phyloP scores from a whole-genome alignment of 2,888 invertebrate species.

The Andricus curvator region DNA sequence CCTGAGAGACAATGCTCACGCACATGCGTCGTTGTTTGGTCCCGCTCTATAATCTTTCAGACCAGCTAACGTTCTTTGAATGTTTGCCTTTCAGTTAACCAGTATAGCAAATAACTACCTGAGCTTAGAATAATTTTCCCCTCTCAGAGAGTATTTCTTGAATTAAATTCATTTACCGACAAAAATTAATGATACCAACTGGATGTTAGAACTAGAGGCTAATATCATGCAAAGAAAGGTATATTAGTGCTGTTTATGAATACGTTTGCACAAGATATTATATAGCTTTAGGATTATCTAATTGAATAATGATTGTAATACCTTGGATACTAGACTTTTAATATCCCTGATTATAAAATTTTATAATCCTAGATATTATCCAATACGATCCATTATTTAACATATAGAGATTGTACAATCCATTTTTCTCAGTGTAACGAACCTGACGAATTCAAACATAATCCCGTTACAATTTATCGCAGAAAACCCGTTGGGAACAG shows the following conservation, averaged over 20 bases:
- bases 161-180: constrained; percentile 4
- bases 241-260: no score
- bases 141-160: not conserved
- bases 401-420: no score
- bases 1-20: constrained; percentile 67
- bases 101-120: constrained; percentile 14
- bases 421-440: not conserved
- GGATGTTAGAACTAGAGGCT: no score
- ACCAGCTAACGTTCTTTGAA: constrained; percentile 20
- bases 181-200: no score
- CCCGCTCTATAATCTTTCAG: not conserved
- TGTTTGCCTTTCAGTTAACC: constrained; percentile 12
- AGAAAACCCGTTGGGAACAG: constrained; percentile 21
- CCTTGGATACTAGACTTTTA: no score
- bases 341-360: no score
- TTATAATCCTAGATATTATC: no score
- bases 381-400: no score
- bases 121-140: not conserved
- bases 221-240: no score
- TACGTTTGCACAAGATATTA: no score
- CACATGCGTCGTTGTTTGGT: constrained; percentile 43
- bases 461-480: constrained; percentile 21
- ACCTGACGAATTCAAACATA: not conserved
- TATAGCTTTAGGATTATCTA: no score
- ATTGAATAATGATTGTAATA: no score